Evolutionary conservation across 2,797 vertebrate species (phyloP), one percentile per base, ranked within the genome.

Genomic region (Brachymystax lenok): DNA sequence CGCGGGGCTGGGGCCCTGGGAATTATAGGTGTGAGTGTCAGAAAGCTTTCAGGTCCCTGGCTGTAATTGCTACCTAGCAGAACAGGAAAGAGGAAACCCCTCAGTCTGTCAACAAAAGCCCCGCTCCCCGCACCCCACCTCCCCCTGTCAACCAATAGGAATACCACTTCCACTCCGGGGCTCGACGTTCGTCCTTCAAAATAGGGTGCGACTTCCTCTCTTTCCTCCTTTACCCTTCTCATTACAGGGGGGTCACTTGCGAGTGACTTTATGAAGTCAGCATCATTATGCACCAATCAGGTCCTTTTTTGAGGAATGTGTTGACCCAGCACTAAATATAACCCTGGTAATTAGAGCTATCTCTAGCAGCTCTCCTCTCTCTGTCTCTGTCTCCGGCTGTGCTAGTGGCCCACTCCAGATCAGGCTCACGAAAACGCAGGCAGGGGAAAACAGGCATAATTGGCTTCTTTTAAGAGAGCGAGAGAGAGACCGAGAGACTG

Each of bases 391-490:
- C 70, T 52, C 50, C 12, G 40, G 40, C 40, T 46, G 40, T 46
- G 40, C 40, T 46, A 13, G 40, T 73, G 16, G 69, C 40, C 69
- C 69, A 46, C 69, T 70, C 69, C n/a, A 35, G 67, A 35, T 69
- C 67, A 17, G 63, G 67, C 67, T 69, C 30, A 69, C 81, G 83
- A 82, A 88, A 75, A 82, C 80, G 81, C 81, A 83, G 86, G 87
- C 85, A 88, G 83, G 80, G 84, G 88, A 88, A 92, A 90, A 85
- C 79, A 78, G 90, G 84, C 89, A 91, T 95, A 95, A 95, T 94
- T 95, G 93, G 91, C 89, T 94, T 91, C 94, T 95, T 92, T 91
- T 92, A 88, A 63, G 70, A 75, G 78, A 75, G n/a, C n/a, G 74
- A 79, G 69, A 33, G 68, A 79, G 79, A 77, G 78, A 77, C 79